These are phyloP conservation scores for Triplophysa dalaica DNA, from an alignment of 2,113 vertebrate genomes.

Conservation along the genomic window DNA sequence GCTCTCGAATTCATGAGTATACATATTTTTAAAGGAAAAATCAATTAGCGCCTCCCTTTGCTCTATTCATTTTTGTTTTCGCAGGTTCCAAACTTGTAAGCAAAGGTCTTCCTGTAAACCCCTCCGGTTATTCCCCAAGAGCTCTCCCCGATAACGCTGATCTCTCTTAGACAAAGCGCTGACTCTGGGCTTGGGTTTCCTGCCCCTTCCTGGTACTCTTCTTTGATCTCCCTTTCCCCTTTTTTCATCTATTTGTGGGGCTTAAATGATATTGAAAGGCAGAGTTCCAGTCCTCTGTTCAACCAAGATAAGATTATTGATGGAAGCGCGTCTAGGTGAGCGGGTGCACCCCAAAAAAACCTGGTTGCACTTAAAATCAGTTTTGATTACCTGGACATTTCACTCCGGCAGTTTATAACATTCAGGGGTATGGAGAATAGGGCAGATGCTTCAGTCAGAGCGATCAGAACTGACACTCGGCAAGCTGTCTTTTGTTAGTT, in stretches of 20 bases:
- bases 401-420: neutral
- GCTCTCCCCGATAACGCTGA: conserved; percentile 40
- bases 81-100: conserved; percentile 36
- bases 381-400: conserved; percentile 3
- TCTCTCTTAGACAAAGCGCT: conserved; percentile 50
- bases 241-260: conserved; percentile 47
- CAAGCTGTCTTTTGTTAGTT: conserved; percentile 27
- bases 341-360: neutral
- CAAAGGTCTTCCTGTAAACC: conserved; percentile 43
- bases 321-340: neutral
- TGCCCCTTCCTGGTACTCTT: conserved; percentile 47
- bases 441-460: conserved; percentile 16
- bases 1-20: conserved; percentile 10
- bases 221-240: conserved; percentile 53
- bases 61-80: conserved; percentile 17
- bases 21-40: conserved; percentile 29
- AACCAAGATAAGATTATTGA: conserved; percentile 46
- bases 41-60: conserved; percentile 23
- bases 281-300: conserved; percentile 43
- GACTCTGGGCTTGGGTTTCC: conserved; percentile 54
- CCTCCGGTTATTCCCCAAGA: conserved; percentile 38
- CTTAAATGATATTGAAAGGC: conserved; percentile 36
- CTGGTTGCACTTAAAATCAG: neutral
- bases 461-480: neutral
- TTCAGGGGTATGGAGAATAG: conserved; percentile 9